Evolutionary conservation across 2,797 vertebrate species (phyloP), one percentile per base, ranked within the genome.

Genomic region (Holocentrus rufus): DNA sequence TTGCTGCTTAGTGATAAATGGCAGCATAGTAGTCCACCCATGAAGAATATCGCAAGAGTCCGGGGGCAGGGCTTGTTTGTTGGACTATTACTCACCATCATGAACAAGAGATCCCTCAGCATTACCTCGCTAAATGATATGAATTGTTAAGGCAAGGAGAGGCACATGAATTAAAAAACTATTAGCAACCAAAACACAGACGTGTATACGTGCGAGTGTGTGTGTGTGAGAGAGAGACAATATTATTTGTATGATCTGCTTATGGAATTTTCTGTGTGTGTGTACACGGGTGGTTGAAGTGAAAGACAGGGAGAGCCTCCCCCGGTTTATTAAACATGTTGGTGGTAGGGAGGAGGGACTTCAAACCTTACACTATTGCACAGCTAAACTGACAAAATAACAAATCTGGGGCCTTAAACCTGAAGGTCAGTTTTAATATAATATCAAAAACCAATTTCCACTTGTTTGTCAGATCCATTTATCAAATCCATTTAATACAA

Each of bases 361-460:
- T 36, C 69, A 54, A 84, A 82, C 69, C 62, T 80, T 73, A 78
- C 23, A 72, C 56, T 70, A 58, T 75, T 86, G 78, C 91, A 80
- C 60, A 82, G 56, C 76, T 77, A 78, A 76, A 87, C 76, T 91
- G 86, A 91, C 92, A 94, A 92, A 90, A 91, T 93, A 95, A 91
- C 88, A 93, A 93, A 93, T 92, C 82, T 90, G 78, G 79, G 84
- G 90, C 82, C 85, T 92, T 94, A 93, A 94, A 94, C 84, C 87
- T 91, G 93, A 95, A 95, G 94, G 95, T 94, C 95, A 95, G 80
- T 86, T 94, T 93, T 95, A 95, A 95, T 94, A 94, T 83, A 92
- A 89, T 89, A 95, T 93, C 92, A 93, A 94, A 93, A 95, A 93
- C 83, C 93, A 95, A 96, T 95, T 95, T 95, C 93, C 89, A 93